Base-by-base conservation (phyloP, 2,888 invertebrate species). In the Erebia palarica region DNA sequence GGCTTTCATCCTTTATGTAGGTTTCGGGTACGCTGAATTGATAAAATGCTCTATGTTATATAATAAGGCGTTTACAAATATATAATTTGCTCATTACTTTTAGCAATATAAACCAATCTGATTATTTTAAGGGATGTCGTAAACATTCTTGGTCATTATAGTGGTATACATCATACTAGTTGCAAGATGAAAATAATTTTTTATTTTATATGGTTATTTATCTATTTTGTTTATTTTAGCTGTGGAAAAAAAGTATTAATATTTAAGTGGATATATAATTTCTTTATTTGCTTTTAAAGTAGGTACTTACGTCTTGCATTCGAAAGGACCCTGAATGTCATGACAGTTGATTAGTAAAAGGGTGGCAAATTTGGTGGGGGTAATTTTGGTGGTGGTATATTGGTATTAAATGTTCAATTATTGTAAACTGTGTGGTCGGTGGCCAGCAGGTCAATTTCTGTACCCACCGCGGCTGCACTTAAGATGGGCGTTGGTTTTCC, bases 401-500 rank as follows among this genome's bases (percentile, higher is more conserved):
- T 58, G 59, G 21, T 59, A n/a, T 14, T 4, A 2, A 42, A 66
- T 58, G 57, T 67, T 58, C 67, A 59, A 49, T 11, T 59, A 59
- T 67, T 67, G 67, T 67, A 67, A 67, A 27, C 49, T 59, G 81
- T 87, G 85, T 83, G 84, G 84, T 77, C 85, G 78, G 79, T 86
- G 84, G 86, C 86, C 85, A 86, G 84, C 88, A 93, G 96, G 88
- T 95, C 96, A 83, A 96, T 96, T 82, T 96, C 96, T 76, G 95
- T 95, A 72, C 97, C 97, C 70, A 97, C 97, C 67, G 96, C 97
- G 77, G 97, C 97, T 66, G 96, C 97, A 71, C 93, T 97, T 77
- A 97, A 97, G 94, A 96, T 97, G 96, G 97, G 97, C 77, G 96
- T 97, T 77, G 97, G 97, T 75, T 97, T 97, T 93, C 97, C 97